Base-by-base conservation (phyloP, 2,113 vertebrate genomes). In the Centropristis striata region DNA sequence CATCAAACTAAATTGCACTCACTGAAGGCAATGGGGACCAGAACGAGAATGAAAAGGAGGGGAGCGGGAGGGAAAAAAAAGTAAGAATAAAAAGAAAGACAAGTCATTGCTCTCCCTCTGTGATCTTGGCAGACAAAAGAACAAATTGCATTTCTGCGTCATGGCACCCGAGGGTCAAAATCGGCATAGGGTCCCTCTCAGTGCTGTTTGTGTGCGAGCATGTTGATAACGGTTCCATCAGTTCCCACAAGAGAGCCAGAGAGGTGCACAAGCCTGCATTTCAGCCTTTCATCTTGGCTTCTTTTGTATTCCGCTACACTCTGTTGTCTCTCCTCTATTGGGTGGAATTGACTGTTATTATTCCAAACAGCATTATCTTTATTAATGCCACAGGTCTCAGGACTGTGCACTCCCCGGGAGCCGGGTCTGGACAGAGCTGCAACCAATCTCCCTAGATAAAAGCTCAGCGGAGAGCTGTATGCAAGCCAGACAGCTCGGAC, bases 331-430 rank as follows among this genome's bases (percentile, higher is more conserved):
- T 81, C 75, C 83, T 90, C 88, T 78, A 80, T 90, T 88, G 76
- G 84, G 44, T 53, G 37, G 89, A 93, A 93, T 92, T 93, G 93
- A 75, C 87, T 81, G 89, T 94, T 92, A 93, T 94, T 95, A 94
- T 94, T 94, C 91, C 94, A 94, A 95, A 94, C 90, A 93, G 90
- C 84, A 91, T 92, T 92, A 92, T 93, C 83, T 89, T 94, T 91
- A 94, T 93, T 92, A 92, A 93, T 85, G 93, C 90, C 79, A 91
- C 90, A 86, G 93, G 91, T 90, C 91, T 90, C 70, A 41, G 81
- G 83, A 87, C 81, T 50, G 66, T 83, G 90, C 90, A 89, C 91
- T 92, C 77, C 53, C 71, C 10, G 75, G 77, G 83, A 86, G 87
- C 79, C 27, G n/a, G 81, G 71, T 85, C 89, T 77, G 85, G 80